Evolutionary conservation across 2,113 vertebrate species (phyloP), one percentile per base, ranked within the genome.

Genomic region (Pipra filicauda): DNA sequence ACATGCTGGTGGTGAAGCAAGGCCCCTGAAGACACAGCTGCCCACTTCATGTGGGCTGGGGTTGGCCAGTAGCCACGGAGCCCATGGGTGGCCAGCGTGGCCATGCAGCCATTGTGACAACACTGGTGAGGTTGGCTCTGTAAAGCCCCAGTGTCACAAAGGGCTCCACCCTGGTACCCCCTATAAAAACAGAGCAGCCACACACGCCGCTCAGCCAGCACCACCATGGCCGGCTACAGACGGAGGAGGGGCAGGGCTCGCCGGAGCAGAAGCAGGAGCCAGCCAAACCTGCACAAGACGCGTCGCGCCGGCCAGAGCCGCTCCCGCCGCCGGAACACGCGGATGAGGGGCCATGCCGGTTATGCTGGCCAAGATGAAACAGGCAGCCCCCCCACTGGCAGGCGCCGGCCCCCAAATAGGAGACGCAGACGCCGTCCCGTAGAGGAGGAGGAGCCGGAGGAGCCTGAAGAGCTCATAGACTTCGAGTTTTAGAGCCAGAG

Each of bases 361-460:
- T 23, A 49, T 14, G 48, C 23, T 26, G 11, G 30, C 22, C 22
- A 24, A 24, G 21, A 23, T 22, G 57, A n/a, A 35, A 24, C n/a
- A 59, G 57, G 22, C 14, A 23, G 13, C 57, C 22, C 22, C n/a
- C 21, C 15, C 33, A 24, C 57, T 24, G 22, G 22, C n/a, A 24
- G 22, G 57, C 22, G 22, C 14, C 33, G 9, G 9, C n/a, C 33
- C 22, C 57, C n/a, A 15, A 35, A 59, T 6, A 64, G 7, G 54
- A 82, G 66, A 28, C 54, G 4, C 35, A n/a, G 14, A 4, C 35
- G 2, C 9, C 49, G 0, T 0, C 39, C 33, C 3, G 20, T 54
- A 5, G 85, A 71, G 12, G 46, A 3, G 19, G 70, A 3, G 19
- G 70, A 30, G 22, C 6, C 24, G 3, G 3, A 2, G 6, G 59